These are phyloP conservation scores for Pyrgus malvae DNA, from an alignment of 2,888 invertebrate genomes.

Conservation along the genomic window DNA sequence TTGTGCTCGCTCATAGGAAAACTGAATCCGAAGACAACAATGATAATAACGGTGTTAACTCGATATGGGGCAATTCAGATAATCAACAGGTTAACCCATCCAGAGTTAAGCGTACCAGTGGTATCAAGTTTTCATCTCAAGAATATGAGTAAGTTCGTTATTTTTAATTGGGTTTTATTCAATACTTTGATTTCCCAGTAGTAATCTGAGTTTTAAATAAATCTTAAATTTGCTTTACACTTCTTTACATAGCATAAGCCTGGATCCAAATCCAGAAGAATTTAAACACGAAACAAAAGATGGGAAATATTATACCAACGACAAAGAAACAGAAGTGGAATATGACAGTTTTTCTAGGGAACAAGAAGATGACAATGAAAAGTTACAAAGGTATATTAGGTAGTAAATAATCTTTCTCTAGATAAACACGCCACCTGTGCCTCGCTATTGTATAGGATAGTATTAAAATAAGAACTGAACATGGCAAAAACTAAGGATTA, in stretches of 20 bases:
- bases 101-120: constrained; percentile 63
- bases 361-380: constrained; percentile 51
- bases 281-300: constrained; percentile 40
- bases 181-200: not conserved
- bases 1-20: constrained; percentile 60
- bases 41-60: constrained; percentile 56
- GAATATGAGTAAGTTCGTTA: constrained; percentile 55
- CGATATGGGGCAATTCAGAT: constrained; percentile 51
- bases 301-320: constrained; percentile 39
- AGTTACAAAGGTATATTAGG: constrained; percentile 56
- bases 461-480: no score
- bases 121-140: constrained; percentile 51
- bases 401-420: no score
- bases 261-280: constrained; percentile 35
- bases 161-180: not conserved
- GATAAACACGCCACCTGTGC: no score
- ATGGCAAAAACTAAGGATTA: no score
- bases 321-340: constrained; percentile 48
- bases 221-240: no score
- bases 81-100: constrained; percentile 42
- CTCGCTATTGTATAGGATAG: no score
- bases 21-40: constrained; percentile 46
- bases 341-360: constrained; percentile 50
- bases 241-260: constrained; percentile 35
- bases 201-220: no score